A percentile compares a stretch with the other conserved stretches of the same genome.
phyloP scores from a whole-genome alignment of 2,888 invertebrate species.

The Hyposoter didymator region DNA sequence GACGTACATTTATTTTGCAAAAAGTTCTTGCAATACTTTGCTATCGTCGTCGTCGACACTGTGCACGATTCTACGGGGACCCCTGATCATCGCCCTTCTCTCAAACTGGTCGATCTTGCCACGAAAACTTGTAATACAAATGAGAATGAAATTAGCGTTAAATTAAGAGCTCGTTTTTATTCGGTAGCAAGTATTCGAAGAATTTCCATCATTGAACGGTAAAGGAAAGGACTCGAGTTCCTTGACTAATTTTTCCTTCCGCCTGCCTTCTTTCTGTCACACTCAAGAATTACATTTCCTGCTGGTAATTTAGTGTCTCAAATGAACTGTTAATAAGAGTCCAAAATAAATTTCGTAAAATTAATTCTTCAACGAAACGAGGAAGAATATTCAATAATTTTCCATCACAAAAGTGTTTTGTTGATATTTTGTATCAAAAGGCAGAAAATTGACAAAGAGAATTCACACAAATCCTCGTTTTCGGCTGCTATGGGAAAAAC shows the following conservation, averaged over 20 bases:
- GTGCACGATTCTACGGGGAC: conserved; percentile 34
- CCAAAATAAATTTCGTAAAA: not conserved
- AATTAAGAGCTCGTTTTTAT: conserved; percentile 79
- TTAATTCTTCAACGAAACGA: not conserved
- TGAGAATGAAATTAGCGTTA: conserved; percentile 76
- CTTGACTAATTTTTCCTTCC: conserved; percentile 28
- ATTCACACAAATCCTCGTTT: too few species aligned
- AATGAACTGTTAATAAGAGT: not conserved
- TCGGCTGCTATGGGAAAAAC: not conserved
- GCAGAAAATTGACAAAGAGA: too few species aligned
- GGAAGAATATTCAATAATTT: not conserved
- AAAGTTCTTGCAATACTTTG: conserved; percentile 28
- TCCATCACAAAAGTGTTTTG: not conserved
- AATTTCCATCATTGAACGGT: conserved; percentile 49
- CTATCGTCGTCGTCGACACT: conserved; percentile 50
- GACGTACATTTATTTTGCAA: conserved; percentile 1
- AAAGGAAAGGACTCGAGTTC: conserved; percentile 31
- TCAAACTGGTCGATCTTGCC: conserved; percentile 45
- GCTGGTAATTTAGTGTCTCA: not conserved
- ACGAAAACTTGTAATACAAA: conserved; percentile 70
- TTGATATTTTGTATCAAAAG: not conserved
- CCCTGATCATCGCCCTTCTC: conserved; percentile 43
- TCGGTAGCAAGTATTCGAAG: conserved; percentile 58
- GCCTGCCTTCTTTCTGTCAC: not conserved
- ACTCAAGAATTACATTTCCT: not conserved